Percentiles rank a stretch among this genome's conserved stretches.
Evolutionary conservation across 1,140 invertebrate genomes (phyloP).

Genomic region (Alviniconcha marisindica): DNA sequence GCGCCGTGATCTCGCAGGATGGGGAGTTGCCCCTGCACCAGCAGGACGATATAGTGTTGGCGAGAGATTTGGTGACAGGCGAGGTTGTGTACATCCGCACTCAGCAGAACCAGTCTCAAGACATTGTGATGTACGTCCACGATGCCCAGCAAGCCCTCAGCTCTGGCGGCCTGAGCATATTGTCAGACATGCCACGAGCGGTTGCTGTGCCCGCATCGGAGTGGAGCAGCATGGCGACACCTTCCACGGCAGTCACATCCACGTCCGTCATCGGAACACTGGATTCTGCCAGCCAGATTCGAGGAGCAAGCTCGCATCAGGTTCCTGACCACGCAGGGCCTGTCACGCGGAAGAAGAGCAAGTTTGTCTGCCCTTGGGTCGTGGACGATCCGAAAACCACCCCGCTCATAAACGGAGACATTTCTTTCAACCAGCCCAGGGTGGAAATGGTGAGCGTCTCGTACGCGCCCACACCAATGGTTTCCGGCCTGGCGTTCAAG

Average conservation of each 20-base stretch:
- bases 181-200: slow-evolving; percentile 12
- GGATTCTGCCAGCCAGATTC: not conserved
- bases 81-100: slow-evolving; percentile 35
- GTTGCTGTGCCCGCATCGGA: slow-evolving; percentile 1
- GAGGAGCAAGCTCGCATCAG: too few relatives aligned
- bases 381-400: slow-evolving; percentile 8
- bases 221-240: not conserved
- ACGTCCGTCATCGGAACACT: not conserved
- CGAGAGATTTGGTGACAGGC: slow-evolving; percentile 25
- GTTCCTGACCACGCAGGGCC: slow-evolving; percentile 6
- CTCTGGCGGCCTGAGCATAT: not conserved
- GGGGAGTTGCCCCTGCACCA: not conserved
- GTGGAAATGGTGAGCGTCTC: not conserved
- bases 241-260: not conserved
- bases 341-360: not conserved
- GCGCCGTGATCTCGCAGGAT: not conserved
- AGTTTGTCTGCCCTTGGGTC: slow-evolving; percentile 27
- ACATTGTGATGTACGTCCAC: slow-evolving; percentile 20
- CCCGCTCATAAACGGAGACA: slow-evolving; percentile 3
- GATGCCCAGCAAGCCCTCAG: not conserved
- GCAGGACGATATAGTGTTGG: slow-evolving; percentile 22
- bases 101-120: not conserved
- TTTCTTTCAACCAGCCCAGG: not conserved
- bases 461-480: not conserved
- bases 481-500: not conserved